Evolutionary conservation across 2,113 vertebrate species (phyloP).

Genomic region (Takifugu flavidus): DNA sequence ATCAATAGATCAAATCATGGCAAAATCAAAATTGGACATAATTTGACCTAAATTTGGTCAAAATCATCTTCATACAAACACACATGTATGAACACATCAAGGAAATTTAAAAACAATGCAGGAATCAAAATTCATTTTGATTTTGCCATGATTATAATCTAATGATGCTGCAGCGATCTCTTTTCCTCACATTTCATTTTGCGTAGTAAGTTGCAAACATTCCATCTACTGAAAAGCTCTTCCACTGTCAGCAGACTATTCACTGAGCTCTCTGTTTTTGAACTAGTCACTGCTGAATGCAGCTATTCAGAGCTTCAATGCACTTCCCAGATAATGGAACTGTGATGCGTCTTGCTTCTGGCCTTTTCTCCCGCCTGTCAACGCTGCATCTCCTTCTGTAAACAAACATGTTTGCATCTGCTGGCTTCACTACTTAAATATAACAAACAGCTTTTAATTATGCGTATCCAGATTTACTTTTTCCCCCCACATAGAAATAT

Average conservation of each 20-base stretch:
- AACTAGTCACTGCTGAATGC: constrained; percentile 46
- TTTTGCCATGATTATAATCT: too few relatives aligned
- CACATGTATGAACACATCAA: too few relatives aligned
- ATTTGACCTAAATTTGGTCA: too few relatives aligned
- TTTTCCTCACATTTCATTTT: constrained; percentile 6
- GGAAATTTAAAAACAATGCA: too few relatives aligned
- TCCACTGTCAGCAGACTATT: constrained; percentile 20
- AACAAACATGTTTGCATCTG: neutral
- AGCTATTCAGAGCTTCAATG: constrained; percentile 40
- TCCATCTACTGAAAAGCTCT: constrained; percentile 24
- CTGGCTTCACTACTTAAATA: neutral
- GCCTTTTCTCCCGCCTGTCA: constrained; percentile 22
- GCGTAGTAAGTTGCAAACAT: constrained; percentile 19
- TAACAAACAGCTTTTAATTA: constrained; percentile 19
- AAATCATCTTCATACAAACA: too few relatives aligned
- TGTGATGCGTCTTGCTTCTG: constrained; percentile 20
- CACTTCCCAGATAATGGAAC: constrained; percentile 41
- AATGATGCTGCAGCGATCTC: neutral
- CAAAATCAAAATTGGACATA: too few relatives aligned
- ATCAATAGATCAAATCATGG: neutral
- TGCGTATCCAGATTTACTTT: constrained; percentile 13
- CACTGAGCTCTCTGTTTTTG: constrained; percentile 42
- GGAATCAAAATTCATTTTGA: too few relatives aligned
- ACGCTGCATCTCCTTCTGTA: constrained; percentile 2
- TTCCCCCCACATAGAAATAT: constrained; percentile 22